Evolutionary conservation across 2,888 invertebrate genomes (phyloP).

Genomic region (Drosophila meridiana): DNA sequence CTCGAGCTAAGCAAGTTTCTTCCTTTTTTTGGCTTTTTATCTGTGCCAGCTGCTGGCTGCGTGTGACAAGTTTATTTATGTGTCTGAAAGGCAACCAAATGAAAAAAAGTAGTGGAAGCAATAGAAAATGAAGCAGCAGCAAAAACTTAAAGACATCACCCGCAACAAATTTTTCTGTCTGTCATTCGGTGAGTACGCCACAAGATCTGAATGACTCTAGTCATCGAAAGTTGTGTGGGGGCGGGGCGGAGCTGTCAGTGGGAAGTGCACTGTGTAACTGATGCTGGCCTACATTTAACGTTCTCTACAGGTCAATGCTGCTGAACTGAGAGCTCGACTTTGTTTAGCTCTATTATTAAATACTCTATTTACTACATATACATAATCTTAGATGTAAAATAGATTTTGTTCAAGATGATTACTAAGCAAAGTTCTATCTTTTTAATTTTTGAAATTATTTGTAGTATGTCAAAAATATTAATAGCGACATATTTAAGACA

Average conservation of each 20-base stretch:
- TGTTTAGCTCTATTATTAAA: no score
- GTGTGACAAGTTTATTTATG: constrained; percentile 77
- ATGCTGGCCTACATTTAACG: background rate
- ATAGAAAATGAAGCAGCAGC: constrained; percentile 22
- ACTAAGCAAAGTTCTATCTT: no score
- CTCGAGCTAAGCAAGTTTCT: constrained; percentile 56
- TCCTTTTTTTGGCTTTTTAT: constrained; percentile 55
- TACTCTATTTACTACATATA: no score
- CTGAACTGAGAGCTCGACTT: background rate
- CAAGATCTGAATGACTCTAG: constrained; percentile 26
- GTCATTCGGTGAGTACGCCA: constrained; percentile 43
- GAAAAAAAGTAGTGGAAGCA: constrained; percentile 40
- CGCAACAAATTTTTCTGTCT: constrained; percentile 49
- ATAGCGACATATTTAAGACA: no score
- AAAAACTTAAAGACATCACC: constrained; percentile 65
- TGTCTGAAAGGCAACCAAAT: constrained; percentile 66
- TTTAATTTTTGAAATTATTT: no score
- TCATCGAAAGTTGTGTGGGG: constrained; percentile 51
- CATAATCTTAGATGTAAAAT: no score
- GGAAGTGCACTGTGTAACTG: constrained; percentile 3
- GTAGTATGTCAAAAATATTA: no score
- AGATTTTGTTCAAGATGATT: no score
- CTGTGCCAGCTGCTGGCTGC: constrained; percentile 44
- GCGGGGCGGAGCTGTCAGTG: constrained; percentile 19
- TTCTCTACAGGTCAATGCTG: background rate